These are phyloP conservation scores for Smittia sp. DNA, from an alignment of 2,888 invertebrate species.

Conservation along the genomic window DNA sequence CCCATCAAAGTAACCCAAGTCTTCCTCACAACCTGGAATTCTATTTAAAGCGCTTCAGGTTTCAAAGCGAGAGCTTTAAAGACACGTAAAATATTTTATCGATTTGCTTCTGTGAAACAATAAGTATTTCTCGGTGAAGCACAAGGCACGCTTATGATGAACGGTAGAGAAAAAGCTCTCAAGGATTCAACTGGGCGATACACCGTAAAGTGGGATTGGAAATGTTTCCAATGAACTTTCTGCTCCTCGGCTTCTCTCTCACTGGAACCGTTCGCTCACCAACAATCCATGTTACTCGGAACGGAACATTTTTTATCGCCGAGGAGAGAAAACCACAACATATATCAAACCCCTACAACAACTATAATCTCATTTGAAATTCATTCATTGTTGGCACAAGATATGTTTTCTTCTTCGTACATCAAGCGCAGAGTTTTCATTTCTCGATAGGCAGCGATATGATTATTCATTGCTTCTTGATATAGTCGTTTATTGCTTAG, in stretches of 20 bases:
- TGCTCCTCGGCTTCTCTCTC: not conserved
- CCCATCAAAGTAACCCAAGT: too few species aligned
- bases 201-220: not conserved
- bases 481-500: too few species aligned
- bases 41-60: too few species aligned
- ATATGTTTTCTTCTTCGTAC: not conserved
- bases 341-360: slow-evolving; percentile 40
- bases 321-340: slow-evolving; percentile 36
- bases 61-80: too few species aligned
- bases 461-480: slow-evolving; percentile 39
- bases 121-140: not conserved
- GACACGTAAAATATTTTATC: not conserved
- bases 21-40: too few species aligned
- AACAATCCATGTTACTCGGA: not conserved
- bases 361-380: slow-evolving; percentile 41
- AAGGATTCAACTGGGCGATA: not conserved
- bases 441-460: slow-evolving; percentile 7
- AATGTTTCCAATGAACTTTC: slow-evolving; percentile 5
- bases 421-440: not conserved
- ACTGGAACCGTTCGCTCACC: too few species aligned
- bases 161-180: too few species aligned
- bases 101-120: not conserved
- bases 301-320: not conserved
- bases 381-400: slow-evolving; percentile 37
- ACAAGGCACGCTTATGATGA: not conserved